These are phyloP conservation scores for Pachliopta kotzebuea DNA, from an alignment of 2,888 invertebrate species.

Conservation along the genomic window DNA sequence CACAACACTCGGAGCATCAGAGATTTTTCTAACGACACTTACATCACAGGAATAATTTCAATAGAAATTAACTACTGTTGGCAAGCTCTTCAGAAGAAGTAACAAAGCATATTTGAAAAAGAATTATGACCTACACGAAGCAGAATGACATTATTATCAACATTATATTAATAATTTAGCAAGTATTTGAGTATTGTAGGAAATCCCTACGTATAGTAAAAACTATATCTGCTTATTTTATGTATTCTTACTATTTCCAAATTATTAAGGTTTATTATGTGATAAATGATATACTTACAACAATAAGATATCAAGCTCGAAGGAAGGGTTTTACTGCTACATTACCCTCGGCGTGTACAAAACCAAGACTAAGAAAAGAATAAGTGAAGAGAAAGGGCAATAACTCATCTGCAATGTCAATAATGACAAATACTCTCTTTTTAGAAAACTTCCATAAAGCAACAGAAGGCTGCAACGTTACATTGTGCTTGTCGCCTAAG, in stretches of 20 bases:
- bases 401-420: no score
- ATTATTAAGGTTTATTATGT: no score
- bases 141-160: slow-evolving; percentile 45
- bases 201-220: slow-evolving; percentile 4
- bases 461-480: no score
- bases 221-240: not conserved
- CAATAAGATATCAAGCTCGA: no score
- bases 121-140: slow-evolving; percentile 48
- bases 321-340: no score
- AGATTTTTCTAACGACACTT: slow-evolving; percentile 26
- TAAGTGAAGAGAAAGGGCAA: no score
- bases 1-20: not conserved
- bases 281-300: no score
- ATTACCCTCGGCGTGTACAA: no score
- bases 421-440: no score
- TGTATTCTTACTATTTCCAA: not conserved
- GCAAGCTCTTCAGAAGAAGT: slow-evolving; percentile 45
- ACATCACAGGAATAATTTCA: slow-evolving; percentile 31
- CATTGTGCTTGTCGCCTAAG: no score
- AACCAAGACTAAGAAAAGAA: no score
- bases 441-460: no score
- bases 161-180: slow-evolving; percentile 50
- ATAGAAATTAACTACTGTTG: slow-evolving; percentile 58
- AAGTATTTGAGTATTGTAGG: slow-evolving; percentile 43
- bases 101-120: slow-evolving; percentile 60